A percentile compares a stretch with the other conserved stretches of the same genome.
phyloP scores from a whole-genome alignment of 2,113 vertebrate species.

The Sus scrofa region DNA sequence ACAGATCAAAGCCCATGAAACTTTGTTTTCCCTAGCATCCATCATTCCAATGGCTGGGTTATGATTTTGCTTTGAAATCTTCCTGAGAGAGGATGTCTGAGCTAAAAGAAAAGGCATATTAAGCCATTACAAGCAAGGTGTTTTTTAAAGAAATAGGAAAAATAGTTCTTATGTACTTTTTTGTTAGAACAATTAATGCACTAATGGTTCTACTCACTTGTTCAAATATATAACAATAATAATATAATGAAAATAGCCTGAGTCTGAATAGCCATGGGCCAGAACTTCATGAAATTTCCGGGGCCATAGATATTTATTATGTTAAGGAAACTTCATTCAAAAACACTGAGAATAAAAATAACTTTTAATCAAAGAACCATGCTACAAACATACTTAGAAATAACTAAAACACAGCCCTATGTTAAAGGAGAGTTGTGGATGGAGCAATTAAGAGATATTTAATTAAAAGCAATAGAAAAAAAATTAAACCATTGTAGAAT shows the following conservation, averaged over 20 bases:
- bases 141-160: not conserved
- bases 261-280: not conserved
- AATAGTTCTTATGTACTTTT: not conserved
- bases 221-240: not conserved
- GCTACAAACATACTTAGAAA: not conserved
- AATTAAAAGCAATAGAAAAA: not conserved
- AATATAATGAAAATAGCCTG: not conserved
- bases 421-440: not conserved
- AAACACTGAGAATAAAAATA: not conserved
- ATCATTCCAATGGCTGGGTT: constrained; percentile 48
- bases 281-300: not conserved
- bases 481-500: not conserved
- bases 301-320: not conserved
- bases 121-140: not conserved
- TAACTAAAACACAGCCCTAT: not conserved
- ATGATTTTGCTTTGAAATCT: constrained; percentile 58
- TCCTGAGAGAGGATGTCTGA: constrained; percentile 75
- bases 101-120: constrained; percentile 57
- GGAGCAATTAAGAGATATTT: not conserved
- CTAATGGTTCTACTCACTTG: not conserved
- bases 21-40: constrained; percentile 62
- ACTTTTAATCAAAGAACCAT: not conserved
- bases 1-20: not conserved
- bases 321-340: not conserved
- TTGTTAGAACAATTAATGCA: not conserved